Evolutionary conservation across 2,797 vertebrate species (phyloP).

Genomic region (Echeneis naucrates): DNA sequence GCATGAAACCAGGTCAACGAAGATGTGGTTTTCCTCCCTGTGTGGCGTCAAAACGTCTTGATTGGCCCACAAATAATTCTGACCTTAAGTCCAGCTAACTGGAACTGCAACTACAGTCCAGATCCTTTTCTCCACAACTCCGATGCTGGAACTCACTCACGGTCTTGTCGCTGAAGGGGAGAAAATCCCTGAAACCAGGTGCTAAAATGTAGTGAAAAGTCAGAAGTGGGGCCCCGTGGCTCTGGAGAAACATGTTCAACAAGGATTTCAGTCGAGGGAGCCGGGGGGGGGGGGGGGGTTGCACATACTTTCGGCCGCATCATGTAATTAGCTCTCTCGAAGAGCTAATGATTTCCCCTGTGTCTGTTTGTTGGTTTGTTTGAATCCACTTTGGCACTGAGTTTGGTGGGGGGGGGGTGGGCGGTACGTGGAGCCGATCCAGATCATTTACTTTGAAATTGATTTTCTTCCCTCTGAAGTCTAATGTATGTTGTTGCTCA

Average conservation of each 20-base stretch:
- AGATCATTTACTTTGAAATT: no score
- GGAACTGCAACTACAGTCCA: neutral
- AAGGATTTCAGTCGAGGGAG: no score
- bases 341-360: no score
- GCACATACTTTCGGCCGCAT: neutral
- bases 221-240: neutral
- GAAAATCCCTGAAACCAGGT: neutral
- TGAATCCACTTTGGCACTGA: no score
- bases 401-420: no score
- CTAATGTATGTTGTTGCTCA: no score
- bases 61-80: no score
- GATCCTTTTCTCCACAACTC: neutral
- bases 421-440: no score
- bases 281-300: no score
- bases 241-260: neutral
- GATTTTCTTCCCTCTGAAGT: no score
- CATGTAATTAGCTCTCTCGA: no score
- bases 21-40: neutral
- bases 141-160: neutral
- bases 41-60: neutral
- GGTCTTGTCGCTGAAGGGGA: neutral
- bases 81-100: neutral
- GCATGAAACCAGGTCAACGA: neutral
- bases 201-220: neutral
- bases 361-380: no score